phyloP scores from a whole-genome alignment of 2,113 vertebrate genomes.

The Dolichotis patagonum region DNA sequence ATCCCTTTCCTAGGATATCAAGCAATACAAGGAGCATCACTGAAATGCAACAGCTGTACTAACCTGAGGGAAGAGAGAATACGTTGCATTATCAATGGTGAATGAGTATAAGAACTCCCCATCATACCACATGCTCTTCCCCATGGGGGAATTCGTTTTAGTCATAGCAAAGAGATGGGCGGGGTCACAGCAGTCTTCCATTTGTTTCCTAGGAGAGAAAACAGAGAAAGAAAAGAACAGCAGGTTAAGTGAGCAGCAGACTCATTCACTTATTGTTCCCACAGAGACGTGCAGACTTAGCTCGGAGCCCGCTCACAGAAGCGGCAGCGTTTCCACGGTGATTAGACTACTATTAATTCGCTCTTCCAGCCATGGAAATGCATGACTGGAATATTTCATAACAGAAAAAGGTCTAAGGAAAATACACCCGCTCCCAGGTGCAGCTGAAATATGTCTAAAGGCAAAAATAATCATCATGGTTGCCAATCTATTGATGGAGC shows the following conservation, averaged over 20 bases:
- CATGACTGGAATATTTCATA: conserved; percentile 32
- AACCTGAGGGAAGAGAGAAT: conserved; percentile 95
- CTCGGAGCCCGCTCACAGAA: background rate
- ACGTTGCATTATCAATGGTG: conserved; percentile 95
- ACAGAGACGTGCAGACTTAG: background rate
- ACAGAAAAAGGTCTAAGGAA: background rate
- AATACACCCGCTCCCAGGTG: background rate
- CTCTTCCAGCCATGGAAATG: background rate
- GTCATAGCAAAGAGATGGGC: conserved; percentile 94
- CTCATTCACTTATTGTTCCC: conserved; percentile 47
- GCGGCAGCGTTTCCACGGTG: conserved; percentile 38
- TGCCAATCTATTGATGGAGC: background rate
- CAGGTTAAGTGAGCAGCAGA: conserved; percentile 39
- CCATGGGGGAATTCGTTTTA: conserved; percentile 94
- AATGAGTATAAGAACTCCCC: conserved; percentile 96
- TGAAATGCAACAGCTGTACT: conserved; percentile 70
- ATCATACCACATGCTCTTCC: conserved; percentile 97
- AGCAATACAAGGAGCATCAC: background rate
- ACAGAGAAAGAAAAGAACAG: conserved; percentile 57
- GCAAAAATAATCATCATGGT: background rate
- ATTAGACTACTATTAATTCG: conserved; percentile 41
- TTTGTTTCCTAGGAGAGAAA: conserved; percentile 89
- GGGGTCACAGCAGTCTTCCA: conserved; percentile 94
- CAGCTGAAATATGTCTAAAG: background rate
- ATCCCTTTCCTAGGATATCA: background rate